phyloP scores from a whole-genome alignment of 35 echinoderm and acorn worm species.

The Apostichopus japonicus region DNA sequence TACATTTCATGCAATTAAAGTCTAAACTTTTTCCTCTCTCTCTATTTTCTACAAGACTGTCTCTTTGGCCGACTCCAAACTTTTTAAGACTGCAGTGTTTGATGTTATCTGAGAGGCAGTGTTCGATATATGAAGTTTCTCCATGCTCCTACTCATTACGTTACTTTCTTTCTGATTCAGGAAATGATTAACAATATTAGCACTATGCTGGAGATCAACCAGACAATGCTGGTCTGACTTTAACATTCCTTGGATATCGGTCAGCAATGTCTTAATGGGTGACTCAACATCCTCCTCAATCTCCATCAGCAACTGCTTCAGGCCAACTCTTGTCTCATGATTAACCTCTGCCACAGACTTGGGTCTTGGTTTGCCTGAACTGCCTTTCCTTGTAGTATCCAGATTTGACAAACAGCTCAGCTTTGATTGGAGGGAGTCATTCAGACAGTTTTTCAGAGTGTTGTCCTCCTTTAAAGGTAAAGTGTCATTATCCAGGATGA shows the following conservation, averaged over 20 bases:
- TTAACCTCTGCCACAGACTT: conserved; percentile 56
- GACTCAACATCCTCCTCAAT: conserved; percentile 39
- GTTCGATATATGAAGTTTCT: conserved; percentile 22
- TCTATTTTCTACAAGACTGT: conserved; percentile 40
- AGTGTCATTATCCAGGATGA: conserved; percentile 29
- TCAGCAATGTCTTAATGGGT: conserved; percentile 33
- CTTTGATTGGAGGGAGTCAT: conserved; percentile 24
- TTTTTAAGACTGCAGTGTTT: background rate
- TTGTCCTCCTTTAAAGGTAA: conserved; percentile 29
- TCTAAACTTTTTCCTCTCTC: background rate
- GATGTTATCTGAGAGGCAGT: background rate
- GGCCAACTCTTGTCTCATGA: conserved; percentile 38
- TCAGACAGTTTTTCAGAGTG: conserved; percentile 14
- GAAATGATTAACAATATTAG: conserved; percentile 55
- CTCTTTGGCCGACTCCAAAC: conserved; percentile 53
- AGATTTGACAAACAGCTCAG: conserved; percentile 21
- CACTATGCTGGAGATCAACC: conserved; percentile 57
- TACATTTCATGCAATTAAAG: background rate
- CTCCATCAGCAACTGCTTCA: conserved; percentile 50
- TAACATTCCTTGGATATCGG: conserved; percentile 53
- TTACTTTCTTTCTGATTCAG: conserved; percentile 32
- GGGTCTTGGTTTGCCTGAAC: conserved; percentile 2
- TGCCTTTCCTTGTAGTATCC: background rate
- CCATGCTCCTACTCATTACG: background rate
- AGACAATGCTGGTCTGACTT: conserved; percentile 53